phyloP scores from a whole-genome alignment of 2,113 vertebrate species.

The Planiliza haematocheilus region DNA sequence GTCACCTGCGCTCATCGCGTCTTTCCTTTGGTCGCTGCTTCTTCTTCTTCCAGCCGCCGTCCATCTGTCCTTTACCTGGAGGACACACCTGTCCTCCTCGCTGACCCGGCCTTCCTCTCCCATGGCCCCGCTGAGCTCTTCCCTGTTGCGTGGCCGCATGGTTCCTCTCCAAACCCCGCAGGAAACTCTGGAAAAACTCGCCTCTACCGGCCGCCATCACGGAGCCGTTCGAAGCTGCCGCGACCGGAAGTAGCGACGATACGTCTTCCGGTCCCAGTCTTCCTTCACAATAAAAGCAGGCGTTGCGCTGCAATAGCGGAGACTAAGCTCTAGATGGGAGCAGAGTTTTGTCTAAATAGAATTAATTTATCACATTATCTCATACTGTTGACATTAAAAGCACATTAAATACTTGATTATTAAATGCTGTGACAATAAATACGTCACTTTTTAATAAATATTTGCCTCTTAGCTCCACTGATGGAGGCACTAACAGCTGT shows the following conservation, averaged over 20 bases:
- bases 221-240: not conserved
- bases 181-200: conserved; percentile 19
- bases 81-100: not conserved
- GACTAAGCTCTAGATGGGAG: conserved; percentile 4
- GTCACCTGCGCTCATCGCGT: not conserved
- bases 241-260: not conserved
- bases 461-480: too few species aligned
- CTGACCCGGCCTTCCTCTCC: not conserved
- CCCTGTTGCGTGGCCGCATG: not conserved
- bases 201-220: conserved; percentile 36
- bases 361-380: too few species aligned
- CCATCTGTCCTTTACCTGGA: fast-evolving
- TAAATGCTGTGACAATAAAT: too few species aligned
- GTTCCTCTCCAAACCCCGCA: conserved; percentile 1
- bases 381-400: too few species aligned
- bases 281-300: conserved; percentile 9
- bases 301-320: not conserved
- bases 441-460: too few species aligned
- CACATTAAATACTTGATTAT: too few species aligned
- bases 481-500: too few species aligned
- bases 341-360: too few species aligned
- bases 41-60: not conserved
- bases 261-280: conserved; percentile 12
- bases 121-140: not conserved
- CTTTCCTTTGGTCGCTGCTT: fast-evolving